Evolutionary conservation across 2,888 invertebrate species (phyloP).

Genomic region (Pollenia labialis): DNA sequence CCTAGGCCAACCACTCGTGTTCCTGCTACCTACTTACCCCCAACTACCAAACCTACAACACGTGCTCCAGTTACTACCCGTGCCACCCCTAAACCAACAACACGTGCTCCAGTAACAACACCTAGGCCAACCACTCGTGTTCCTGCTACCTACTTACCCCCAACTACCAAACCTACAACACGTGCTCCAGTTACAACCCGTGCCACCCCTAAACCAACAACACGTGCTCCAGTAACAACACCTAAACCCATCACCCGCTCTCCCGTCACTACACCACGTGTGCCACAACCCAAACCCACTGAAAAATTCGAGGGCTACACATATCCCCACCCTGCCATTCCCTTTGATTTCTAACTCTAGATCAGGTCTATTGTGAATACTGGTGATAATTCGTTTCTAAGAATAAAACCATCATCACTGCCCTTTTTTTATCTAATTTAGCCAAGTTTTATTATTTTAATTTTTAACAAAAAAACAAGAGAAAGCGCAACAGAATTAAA

Average conservation of each 20-base stretch:
- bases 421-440: slow-evolving; percentile 76
- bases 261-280: slow-evolving; percentile 66
- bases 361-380: slow-evolving; percentile 51
- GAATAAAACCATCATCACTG: slow-evolving; percentile 69
- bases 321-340: slow-evolving; percentile 80
- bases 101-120: slow-evolving; percentile 62
- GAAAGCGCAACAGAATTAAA: slow-evolving; percentile 27
- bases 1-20: slow-evolving; percentile 68
- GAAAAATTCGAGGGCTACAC: slow-evolving; percentile 78
- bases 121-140: slow-evolving; percentile 74
- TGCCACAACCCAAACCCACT: slow-evolving; percentile 62
- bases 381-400: slow-evolving; percentile 67
- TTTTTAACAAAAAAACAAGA: slow-evolving; percentile 27
- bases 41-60: slow-evolving; percentile 46
- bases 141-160: slow-evolving; percentile 70
- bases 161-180: slow-evolving; percentile 73
- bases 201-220: slow-evolving; percentile 59
- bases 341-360: slow-evolving; percentile 80
- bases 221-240: slow-evolving; percentile 63
- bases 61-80: slow-evolving; percentile 71
- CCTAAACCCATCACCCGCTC: slow-evolving; percentile 74
- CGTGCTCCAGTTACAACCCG: slow-evolving; percentile 68
- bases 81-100: slow-evolving; percentile 57
- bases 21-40: slow-evolving; percentile 70
- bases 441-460: slow-evolving; percentile 75